Evolutionary conservation across 1,140 invertebrate genomes (phyloP).

Genomic region (Drosophila subpulchrella): DNA sequence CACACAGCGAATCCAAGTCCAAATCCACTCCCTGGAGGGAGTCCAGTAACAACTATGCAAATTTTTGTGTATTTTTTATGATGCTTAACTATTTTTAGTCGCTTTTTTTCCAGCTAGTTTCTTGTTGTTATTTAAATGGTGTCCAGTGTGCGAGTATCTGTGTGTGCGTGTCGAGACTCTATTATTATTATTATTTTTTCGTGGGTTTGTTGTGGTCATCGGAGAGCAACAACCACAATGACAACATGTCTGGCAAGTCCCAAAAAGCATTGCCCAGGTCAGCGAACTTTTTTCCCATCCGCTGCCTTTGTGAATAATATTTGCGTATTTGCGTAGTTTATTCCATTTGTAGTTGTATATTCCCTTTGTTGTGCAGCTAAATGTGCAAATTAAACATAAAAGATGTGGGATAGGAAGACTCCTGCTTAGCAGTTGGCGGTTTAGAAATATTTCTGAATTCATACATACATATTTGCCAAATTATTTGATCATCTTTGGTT

Average conservation of each 20-base stretch:
- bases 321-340: conserved; percentile 61
- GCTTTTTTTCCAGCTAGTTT: conserved; percentile 43
- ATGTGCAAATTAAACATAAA: conserved; percentile 65
- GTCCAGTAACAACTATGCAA: conserved; percentile 69
- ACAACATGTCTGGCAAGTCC: conserved; percentile 69
- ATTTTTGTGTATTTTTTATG: conserved; percentile 69
- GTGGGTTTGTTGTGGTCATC: conserved; percentile 67
- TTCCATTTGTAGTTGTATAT: conserved; percentile 43
- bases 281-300: conserved; percentile 65
- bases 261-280: conserved; percentile 76
- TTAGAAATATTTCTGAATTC: conserved; percentile 39
- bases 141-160: conserved; percentile 32
- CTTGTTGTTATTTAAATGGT: conserved; percentile 79
- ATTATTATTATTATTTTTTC: conserved; percentile 47
- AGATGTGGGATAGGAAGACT: conserved; percentile 38
- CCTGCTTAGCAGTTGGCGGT: conserved; percentile 7
- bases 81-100: conserved; percentile 81
- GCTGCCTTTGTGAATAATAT: conserved; percentile 57
- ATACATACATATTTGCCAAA: conserved; percentile 40
- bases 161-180: conserved; percentile 60
- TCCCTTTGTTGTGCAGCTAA: conserved; percentile 56
- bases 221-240: conserved; percentile 54
- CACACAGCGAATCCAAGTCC: conserved; percentile 16
- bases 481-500: conserved; percentile 35
- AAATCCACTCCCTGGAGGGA: conserved; percentile 58